These are phyloP conservation scores for Carapus acus DNA, from an alignment of 2,797 vertebrate genomes.

Conservation along the genomic window DNA sequence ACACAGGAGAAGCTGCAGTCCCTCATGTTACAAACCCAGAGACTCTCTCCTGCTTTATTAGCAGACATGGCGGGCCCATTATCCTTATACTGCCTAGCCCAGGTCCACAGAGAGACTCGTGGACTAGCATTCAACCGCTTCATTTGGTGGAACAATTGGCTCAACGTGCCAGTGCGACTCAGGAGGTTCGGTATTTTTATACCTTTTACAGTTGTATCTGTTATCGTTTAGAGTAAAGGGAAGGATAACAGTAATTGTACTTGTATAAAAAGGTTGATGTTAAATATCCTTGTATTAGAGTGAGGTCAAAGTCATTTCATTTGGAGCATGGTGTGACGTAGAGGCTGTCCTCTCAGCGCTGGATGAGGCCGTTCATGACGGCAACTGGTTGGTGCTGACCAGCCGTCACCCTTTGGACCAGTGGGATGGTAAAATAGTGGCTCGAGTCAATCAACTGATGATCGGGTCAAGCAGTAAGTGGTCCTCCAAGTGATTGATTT, in stretches of 20 bases:
- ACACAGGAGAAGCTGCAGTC: constrained; percentile 19
- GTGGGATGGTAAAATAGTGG: constrained; percentile 70
- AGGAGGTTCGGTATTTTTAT: constrained; percentile 59
- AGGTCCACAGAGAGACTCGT: constrained; percentile 26
- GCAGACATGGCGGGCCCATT: constrained; percentile 63
- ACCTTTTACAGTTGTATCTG: no score
- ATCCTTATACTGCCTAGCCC: constrained; percentile 64
- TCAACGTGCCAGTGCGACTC: constrained; percentile 29
- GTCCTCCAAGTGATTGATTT: no score
- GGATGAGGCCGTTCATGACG: constrained; percentile 55
- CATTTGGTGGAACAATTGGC: constrained; percentile 67
- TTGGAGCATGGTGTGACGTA: constrained; percentile 59
- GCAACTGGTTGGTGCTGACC: constrained; percentile 81
- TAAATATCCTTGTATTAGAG: constrained; percentile 37
- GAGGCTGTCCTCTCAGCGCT: constrained; percentile 56
- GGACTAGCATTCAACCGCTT: constrained; percentile 65
- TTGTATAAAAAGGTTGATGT: no score
- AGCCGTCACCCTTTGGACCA: constrained; percentile 74
- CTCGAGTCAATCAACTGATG: constrained; percentile 47
- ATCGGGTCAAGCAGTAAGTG: no score
- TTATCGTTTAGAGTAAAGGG: neutral
- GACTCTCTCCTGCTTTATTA: constrained; percentile 46
- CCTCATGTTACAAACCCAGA: constrained; percentile 39
- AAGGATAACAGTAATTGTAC: neutral
- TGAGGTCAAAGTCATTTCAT: constrained; percentile 66